Percentiles rank a stretch among this genome's conserved stretches.
Evolutionary conservation across 2,888 invertebrate species (phyloP).

Genomic region (Orgyia antiqua): DNA sequence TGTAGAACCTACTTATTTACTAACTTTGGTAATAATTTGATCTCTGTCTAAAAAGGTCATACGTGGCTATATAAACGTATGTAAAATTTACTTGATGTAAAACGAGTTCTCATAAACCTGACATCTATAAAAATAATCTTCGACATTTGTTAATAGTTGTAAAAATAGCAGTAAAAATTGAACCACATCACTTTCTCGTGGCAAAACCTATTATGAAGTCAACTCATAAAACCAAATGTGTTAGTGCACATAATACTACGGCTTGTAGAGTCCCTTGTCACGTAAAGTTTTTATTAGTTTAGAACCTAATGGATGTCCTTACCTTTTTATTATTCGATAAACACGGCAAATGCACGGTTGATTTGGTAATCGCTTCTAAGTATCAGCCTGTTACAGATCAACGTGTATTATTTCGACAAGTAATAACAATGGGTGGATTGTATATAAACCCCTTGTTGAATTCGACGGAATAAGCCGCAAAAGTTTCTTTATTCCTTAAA

Average conservation of each 20-base stretch:
- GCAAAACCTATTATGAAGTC: constrained; percentile 34
- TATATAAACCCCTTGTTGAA: constrained; percentile 24
- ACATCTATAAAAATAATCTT: too few relatives aligned
- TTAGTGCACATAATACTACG: constrained; percentile 23
- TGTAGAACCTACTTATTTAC: too few relatives aligned
- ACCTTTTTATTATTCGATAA: constrained; percentile 37
- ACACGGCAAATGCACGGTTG: constrained; percentile 20
- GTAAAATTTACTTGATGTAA: too few relatives aligned
- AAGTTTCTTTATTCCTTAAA: constrained; percentile 36
- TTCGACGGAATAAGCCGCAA: constrained; percentile 39
- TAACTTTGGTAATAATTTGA: too few relatives aligned
- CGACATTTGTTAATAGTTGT: constrained; percentile 24
- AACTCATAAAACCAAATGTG: constrained; percentile 39
- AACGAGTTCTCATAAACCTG: too few relatives aligned
- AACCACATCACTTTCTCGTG: constrained; percentile 43
- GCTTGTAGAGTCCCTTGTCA: constrained; percentile 26
- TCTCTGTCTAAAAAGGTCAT: too few relatives aligned
- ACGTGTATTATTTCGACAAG: constrained; percentile 1
- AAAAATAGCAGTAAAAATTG: constrained; percentile 40
- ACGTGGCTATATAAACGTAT: too few relatives aligned
- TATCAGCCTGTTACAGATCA: background rate
- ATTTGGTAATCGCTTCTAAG: too few relatives aligned
- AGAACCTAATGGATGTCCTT: constrained; percentile 35
- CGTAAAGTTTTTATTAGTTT: constrained; percentile 38
- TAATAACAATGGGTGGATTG: constrained; percentile 22